phyloP scores from a whole-genome alignment of 2,797 vertebrate species.

The Euphonia xanthogaster region DNA sequence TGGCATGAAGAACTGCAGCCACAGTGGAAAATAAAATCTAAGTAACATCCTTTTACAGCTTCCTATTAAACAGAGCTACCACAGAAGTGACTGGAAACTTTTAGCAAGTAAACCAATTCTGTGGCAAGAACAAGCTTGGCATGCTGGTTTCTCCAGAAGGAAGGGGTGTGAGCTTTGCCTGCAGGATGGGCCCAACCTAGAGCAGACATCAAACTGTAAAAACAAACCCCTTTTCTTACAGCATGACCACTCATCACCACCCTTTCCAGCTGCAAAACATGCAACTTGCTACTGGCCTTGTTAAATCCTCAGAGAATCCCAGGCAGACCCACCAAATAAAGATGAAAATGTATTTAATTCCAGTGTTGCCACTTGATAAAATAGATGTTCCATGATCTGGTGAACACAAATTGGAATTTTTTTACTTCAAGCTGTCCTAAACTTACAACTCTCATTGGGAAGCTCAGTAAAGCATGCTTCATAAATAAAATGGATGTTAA shows the following conservation, averaged over 20 bases:
- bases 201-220: background rate
- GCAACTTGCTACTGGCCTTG: background rate
- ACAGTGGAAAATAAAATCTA: conserved; percentile 7
- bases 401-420: background rate
- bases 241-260: background rate
- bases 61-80: background rate
- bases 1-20: background rate
- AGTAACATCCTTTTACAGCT: background rate
- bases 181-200: background rate
- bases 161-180: background rate
- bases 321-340: background rate
- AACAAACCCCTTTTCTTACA: background rate
- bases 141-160: background rate
- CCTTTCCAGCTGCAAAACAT: background rate
- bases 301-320: background rate
- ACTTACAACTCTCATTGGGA: background rate
- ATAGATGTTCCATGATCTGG: background rate
- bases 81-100: background rate
- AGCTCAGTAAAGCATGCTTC: background rate
- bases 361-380: background rate
- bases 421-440: background rate
- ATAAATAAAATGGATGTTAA: background rate
- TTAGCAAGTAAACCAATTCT: background rate
- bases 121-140: background rate
- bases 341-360: background rate